Evolutionary conservation across 2,797 vertebrate species (phyloP).

Genomic region (Dromococcyx pavoninus): DNA sequence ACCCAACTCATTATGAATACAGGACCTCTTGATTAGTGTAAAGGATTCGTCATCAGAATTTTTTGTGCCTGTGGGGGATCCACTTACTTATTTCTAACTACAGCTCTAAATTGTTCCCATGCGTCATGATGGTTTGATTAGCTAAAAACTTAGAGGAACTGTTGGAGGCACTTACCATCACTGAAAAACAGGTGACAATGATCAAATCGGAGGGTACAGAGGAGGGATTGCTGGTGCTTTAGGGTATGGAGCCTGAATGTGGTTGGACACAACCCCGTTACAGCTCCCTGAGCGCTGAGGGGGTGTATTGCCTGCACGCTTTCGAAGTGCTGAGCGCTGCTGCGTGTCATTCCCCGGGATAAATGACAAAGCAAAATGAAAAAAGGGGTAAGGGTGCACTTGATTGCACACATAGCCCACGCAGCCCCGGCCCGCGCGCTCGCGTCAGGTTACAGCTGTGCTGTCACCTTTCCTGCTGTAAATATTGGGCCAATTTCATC

Average conservation of each 20-base stretch:
- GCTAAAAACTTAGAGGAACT: conserved; percentile 12
- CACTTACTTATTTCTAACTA: conserved; percentile 52
- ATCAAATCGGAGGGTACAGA: background rate
- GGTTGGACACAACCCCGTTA: background rate
- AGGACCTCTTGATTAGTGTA: conserved; percentile 42
- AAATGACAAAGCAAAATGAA: background rate
- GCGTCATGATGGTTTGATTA: conserved; percentile 62
- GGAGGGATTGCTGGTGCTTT: background rate
- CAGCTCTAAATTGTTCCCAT: conserved; percentile 71
- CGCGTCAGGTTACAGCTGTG: background rate
- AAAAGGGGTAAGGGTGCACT: rapidly evolving
- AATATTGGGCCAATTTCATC: conserved; percentile 35
- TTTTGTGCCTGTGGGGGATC: conserved; percentile 59
- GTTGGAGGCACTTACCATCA: background rate
- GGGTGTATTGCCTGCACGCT: background rate
- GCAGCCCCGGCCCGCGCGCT: background rate
- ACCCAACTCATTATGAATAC: background rate
- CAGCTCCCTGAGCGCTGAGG: background rate
- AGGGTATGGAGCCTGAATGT: background rate
- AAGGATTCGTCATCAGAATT: conserved; percentile 27
- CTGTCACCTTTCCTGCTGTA: conserved; percentile 15
- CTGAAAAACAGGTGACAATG: conserved; percentile 7
- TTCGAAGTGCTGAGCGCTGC: background rate
- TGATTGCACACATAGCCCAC: rapidly evolving
- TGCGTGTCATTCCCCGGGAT: background rate